phyloP scores from a whole-genome alignment of 2,888 invertebrate genomes.

The Cepaea hortensis region DNA sequence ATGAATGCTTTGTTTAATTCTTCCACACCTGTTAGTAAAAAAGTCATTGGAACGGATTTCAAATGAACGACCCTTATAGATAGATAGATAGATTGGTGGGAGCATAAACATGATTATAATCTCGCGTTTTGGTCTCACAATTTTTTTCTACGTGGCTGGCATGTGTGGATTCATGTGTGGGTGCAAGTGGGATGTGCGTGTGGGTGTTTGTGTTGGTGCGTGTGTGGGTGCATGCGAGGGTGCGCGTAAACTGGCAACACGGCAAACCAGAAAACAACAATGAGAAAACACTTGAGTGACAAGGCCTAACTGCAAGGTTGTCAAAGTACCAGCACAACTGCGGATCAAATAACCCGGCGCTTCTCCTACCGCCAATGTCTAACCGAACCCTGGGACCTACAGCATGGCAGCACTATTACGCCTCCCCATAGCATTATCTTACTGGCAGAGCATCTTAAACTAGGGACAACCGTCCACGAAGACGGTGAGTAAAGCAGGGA shows the following conservation, averaged over 20 bases:
- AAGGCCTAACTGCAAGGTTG: too few relatives aligned
- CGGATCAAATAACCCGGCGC: background rate
- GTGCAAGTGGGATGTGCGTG: too few relatives aligned
- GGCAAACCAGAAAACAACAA: background rate
- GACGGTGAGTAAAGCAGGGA: constrained; percentile 49
- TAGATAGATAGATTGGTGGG: background rate
- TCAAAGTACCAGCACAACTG: background rate
- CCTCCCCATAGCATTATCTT: background rate
- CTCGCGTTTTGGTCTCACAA: too few relatives aligned
- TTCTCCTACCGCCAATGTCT: background rate
- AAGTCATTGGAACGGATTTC: too few relatives aligned
- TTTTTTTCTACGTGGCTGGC: background rate
- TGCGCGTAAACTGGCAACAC: background rate
- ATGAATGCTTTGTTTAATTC: too few relatives aligned
- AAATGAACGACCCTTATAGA: background rate
- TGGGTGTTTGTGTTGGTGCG: background rate
- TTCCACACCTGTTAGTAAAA: too few relatives aligned
- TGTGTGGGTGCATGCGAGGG: background rate
- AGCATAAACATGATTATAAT: too few relatives aligned
- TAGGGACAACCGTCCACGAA: constrained; percentile 25
- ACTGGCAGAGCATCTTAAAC: constrained; percentile 20
- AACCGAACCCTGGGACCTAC: background rate
- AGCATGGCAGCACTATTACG: background rate
- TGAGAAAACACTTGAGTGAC: too few relatives aligned
- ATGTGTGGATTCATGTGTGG: background rate